Evolutionary conservation across 2,797 vertebrate species (phyloP), one percentile per base, ranked within the genome.

Genomic region (Sylvia borin): DNA sequence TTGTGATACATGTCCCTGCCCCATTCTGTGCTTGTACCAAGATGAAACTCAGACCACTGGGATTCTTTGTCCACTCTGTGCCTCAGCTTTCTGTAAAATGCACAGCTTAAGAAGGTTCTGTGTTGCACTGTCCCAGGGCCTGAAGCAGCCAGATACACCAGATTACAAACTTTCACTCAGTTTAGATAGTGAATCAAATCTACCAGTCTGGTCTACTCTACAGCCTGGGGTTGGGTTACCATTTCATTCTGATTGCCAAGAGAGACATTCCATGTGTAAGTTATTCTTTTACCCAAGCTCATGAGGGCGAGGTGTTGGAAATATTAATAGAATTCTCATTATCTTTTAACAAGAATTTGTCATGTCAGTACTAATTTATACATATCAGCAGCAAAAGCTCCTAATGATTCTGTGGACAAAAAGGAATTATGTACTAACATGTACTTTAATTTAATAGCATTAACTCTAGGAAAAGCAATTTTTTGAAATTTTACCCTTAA

Each of bases 271-370:
- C 86, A 94, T 88, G 58, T 15, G 1, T 68, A 80, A 81, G 76
- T 64, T 92, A 48, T 50, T 90, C 53, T 92, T 93, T 75, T 62
- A 88, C 87, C 75, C 79, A 85, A 78, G 65, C 90, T 94, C 71
- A 65, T 16, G 38, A 92, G 66, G 57, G 60, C 6, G 11, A 93
- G 66, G 88, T 96, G 93, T 87, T 97, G 67, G 91, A 95, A 97
- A 95, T 94, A 93, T 45, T 96, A 88, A 94, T 90, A 95, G 92
- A 87, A 77, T 73, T 94, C 90, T 82, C 71, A 87, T 96, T 96
- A 95, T 92, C 88, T 79, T 90, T 80, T 94, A 90, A 94, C 92
- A 97, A 90, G 94, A 85, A 87, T 94, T 94, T 96, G 77, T 94
- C 85, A n/a, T 96, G 93, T 96, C 0, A 0, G 67, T 96, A 82